Conservation (phyloP, 1,140 invertebrate species). For the Lanistes nyassanus region DNA sequence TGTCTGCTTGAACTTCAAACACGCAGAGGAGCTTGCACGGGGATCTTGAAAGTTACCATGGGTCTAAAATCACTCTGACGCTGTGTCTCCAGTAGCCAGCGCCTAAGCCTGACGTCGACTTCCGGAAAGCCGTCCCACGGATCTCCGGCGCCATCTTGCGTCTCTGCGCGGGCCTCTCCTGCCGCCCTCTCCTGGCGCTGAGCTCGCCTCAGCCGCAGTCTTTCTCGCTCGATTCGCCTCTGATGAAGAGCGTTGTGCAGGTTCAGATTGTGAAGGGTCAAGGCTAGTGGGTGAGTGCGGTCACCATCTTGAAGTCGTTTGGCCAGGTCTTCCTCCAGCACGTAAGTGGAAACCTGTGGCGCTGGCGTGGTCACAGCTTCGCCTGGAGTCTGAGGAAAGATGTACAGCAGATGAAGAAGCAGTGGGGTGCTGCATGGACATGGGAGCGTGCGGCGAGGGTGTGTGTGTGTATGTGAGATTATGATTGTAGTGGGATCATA, state of each 20-base stretch:
- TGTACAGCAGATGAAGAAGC: background rate
- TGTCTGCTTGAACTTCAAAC: background rate
- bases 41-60: conserved; percentile 15
- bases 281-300: background rate
- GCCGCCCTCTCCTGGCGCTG: background rate
- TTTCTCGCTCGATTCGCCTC: background rate
- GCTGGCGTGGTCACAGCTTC: background rate
- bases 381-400: background rate
- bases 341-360: conserved; percentile 23
- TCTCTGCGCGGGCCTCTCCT: background rate
- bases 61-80: background rate
- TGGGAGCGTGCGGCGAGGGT: background rate
- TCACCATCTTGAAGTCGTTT: background rate
- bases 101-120: background rate
- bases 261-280: conserved; percentile 20
- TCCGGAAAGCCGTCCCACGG: background rate
- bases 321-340: background rate
- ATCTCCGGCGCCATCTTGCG: background rate
- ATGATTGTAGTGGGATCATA: too few species aligned
- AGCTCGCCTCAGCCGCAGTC: background rate
- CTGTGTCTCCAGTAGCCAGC: conserved; percentile 19
- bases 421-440: background rate
- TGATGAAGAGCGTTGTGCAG: conserved; percentile 21
- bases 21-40: background rate
- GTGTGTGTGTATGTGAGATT: conserved; percentile 13